Base-by-base conservation (phyloP, 1,140 invertebrate genomes). In the Drosophila pachea region DNA sequence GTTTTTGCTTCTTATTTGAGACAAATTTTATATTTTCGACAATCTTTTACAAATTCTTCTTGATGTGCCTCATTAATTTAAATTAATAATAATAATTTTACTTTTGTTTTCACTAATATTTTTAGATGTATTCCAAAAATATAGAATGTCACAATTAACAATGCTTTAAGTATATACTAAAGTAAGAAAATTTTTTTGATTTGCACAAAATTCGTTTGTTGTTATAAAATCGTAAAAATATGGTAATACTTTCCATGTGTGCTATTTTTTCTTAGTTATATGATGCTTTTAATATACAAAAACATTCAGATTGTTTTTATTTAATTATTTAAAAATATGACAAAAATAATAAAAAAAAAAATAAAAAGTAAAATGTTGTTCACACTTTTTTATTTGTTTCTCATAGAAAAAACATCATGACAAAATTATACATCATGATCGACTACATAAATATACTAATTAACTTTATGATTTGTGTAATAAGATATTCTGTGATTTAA, bases 401-500 rank as follows among this genome's bases (percentile, higher is more conserved):
- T 55, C 8, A 58, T 69, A 16, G 12, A 75, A 12, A 36, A 16
- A 68, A 73, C 60, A 65, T 47, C 53, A 70, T 58, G 74, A 67
- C 73, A 82, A 82, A 69, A 73, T 79, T 79, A 81, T 79, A 77
- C 78, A 81, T 77, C 47, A 66, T 73, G 60, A 73, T 68, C 68
- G 68, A 63, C 3, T 22, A n/a, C 48, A 43, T 11, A 40, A 22
- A 38, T 38, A 38, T 38, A 38, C 54, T 71, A 47, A 71, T 45
- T 73, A 68, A 38, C 72, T 76, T 78, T 72, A 72, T 84, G 56
- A 73, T 84, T 83, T 86, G 86, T 88, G 86, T 79, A 76, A 88
- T 79, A 76, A 72, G 59, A 70, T 79, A 77, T 88, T 86, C 86
- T 88, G 86, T 88, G 81, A 88, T 88, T 69, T 71, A 74, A 69